Percentiles rank a stretch among this genome's conserved stretches.
phyloP scores from a whole-genome alignment of 1,140 invertebrate species.

The Euglossa dilemma region DNA sequence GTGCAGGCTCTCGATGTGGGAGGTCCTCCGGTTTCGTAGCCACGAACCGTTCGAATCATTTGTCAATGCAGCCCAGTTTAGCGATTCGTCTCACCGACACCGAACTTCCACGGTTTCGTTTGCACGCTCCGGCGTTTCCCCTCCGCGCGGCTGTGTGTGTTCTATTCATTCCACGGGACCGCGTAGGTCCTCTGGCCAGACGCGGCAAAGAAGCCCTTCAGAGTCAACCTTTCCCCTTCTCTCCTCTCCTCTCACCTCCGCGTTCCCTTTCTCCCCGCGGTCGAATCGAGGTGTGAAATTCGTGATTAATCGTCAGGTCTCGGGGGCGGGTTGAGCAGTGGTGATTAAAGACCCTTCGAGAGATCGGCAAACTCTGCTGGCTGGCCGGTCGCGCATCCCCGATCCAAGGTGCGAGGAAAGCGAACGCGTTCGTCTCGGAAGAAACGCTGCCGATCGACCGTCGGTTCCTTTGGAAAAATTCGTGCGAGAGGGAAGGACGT shows the following conservation, averaged over 20 bases:
- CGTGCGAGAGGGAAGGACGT: not conserved
- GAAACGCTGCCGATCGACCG: too few relatives aligned
- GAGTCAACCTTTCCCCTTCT: not conserved
- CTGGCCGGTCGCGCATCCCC: not conserved
- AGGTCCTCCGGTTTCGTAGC: slow-evolving; percentile 69
- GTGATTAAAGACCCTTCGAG: slow-evolving; percentile 47
- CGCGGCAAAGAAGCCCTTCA: slow-evolving; percentile 14
- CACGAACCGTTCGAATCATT: slow-evolving; percentile 76
- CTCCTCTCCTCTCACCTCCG: not conserved
- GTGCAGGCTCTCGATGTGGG: slow-evolving; percentile 71
- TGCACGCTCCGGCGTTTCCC: slow-evolving; percentile 26
- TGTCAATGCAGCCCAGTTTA: slow-evolving; percentile 79
- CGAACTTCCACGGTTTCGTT: slow-evolving; percentile 42
- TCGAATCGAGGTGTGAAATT: slow-evolving; percentile 72
- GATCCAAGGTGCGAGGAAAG: slow-evolving; percentile 33
- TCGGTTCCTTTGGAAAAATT: slow-evolving; percentile 25
- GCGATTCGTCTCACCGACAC: slow-evolving; percentile 76
- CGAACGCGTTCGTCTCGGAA: too few relatives aligned
- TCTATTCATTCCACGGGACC: slow-evolving; percentile 43
- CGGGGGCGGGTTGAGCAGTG: slow-evolving; percentile 45
- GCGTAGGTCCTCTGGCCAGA: not conserved
- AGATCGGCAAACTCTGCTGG: slow-evolving; percentile 18
- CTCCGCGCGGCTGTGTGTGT: not conserved
- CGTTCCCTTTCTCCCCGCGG: slow-evolving; percentile 33
- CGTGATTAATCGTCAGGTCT: slow-evolving; percentile 73